Evolutionary conservation across 1,140 invertebrate species (phyloP).

Genomic region (Ganaspis sp.): DNA sequence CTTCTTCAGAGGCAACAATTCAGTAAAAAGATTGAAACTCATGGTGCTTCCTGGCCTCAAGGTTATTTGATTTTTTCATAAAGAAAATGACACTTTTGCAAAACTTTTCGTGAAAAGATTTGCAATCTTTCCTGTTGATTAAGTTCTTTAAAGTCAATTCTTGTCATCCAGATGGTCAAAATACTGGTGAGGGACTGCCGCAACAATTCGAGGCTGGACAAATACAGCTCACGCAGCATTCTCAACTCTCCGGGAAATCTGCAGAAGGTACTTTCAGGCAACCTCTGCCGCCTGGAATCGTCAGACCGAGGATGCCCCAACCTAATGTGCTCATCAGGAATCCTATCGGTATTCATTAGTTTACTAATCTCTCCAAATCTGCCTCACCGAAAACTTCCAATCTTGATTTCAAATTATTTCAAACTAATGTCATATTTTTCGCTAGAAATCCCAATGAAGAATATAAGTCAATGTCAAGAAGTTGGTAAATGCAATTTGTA

Average conservation of each 20-base stretch:
- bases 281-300: constrained; percentile 77
- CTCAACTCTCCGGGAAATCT: constrained; percentile 59
- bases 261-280: constrained; percentile 78
- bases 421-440: too few relatives aligned
- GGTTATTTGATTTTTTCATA: constrained; percentile 53
- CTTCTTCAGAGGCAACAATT: constrained; percentile 86
- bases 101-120: too few relatives aligned
- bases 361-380: too few relatives aligned
- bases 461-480: too few relatives aligned
- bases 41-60: constrained; percentile 66
- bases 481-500: too few relatives aligned
- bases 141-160: neutral
- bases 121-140: constrained; percentile 19
- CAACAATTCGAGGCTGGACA: constrained; percentile 67
- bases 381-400: too few relatives aligned
- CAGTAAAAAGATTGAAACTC: constrained; percentile 72
- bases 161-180: constrained; percentile 58
- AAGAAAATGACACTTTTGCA: too few relatives aligned
- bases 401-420: too few relatives aligned
- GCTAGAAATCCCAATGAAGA: too few relatives aligned
- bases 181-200: constrained; percentile 52
- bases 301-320: constrained; percentile 74
- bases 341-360: constrained; percentile 63
- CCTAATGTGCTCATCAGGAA: constrained; percentile 70
- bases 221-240: constrained; percentile 69